Conservation (phyloP, 1,140 invertebrate genomes). For the Dufourea novaeangliae region DNA sequence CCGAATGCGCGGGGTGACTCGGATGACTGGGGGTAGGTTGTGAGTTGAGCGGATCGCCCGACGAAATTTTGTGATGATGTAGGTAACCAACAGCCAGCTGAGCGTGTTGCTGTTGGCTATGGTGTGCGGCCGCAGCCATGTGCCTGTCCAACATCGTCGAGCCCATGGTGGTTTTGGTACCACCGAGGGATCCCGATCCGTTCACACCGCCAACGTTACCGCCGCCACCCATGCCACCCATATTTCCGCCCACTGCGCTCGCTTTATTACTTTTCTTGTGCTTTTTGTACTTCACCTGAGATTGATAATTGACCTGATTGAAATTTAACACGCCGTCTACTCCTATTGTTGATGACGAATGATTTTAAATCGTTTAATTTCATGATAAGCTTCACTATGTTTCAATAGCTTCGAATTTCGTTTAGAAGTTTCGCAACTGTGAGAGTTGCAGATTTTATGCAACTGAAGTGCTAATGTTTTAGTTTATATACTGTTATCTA, state of each 20-base stretch:
- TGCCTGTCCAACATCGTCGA: conserved; percentile 82
- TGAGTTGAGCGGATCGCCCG: conserved; percentile 77
- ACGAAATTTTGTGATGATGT: conserved; percentile 78
- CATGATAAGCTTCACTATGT: too few species aligned
- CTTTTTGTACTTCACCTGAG: conserved; percentile 97
- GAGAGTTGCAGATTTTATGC: too few species aligned
- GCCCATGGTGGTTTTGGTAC: conserved; percentile 78
- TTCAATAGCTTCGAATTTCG: too few species aligned
- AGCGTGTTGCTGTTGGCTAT: conserved; percentile 78
- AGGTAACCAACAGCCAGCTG: conserved; percentile 77
- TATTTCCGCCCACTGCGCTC: conserved; percentile 81
- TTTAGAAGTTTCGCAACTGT: too few species aligned
- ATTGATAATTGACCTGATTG: too few species aligned
- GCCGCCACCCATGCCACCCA: conserved; percentile 76
- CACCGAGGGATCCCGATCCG: conserved; percentile 72
- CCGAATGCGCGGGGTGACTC: conserved; percentile 78
- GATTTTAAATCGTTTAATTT: too few species aligned
- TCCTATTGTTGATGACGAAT: too few species aligned
- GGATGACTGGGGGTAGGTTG: conserved; percentile 79
- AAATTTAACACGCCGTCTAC: too few species aligned
- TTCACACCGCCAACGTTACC: conserved; percentile 78
- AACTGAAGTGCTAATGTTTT: too few species aligned
- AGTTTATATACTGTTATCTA: too few species aligned
- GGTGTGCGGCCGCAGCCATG: conserved; percentile 76
- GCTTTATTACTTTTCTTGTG: conserved; percentile 91